phyloP scores from a whole-genome alignment of 1,140 invertebrate species.

The Zaprionus vittiger region DNA sequence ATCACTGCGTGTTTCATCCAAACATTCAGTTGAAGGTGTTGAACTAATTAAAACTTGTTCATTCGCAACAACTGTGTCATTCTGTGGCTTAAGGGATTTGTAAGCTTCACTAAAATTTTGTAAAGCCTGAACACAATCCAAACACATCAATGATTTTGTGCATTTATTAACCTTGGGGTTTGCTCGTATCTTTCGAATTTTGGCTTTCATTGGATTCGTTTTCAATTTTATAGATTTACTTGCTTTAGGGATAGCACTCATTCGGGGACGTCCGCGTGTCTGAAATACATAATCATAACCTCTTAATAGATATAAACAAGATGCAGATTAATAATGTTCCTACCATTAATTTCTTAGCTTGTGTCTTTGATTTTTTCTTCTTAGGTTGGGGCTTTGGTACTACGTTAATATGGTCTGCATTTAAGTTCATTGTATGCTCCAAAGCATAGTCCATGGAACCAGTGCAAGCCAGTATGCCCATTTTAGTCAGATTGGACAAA shows the following conservation, averaged over 20 bases:
- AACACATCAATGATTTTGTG: not conserved
- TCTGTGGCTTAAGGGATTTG: not conserved
- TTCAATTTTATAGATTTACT: not conserved
- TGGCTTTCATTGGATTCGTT: not conserved
- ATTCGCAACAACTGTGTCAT: not conserved
- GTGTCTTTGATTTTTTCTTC: not conserved
- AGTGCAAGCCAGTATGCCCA: constrained; percentile 21
- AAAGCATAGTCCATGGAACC: constrained; percentile 17
- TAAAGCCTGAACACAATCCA: not conserved
- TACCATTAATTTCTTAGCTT: not conserved
- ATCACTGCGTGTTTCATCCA: no score
- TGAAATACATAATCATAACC: not conserved
- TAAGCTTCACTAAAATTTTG: not conserved
- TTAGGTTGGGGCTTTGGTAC: not conserved
- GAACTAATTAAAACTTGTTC: not conserved
- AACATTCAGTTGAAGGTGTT: not conserved
- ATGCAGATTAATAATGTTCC: not conserved
- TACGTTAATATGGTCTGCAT: not conserved
- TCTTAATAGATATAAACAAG: not conserved
- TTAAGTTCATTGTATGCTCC: not conserved
- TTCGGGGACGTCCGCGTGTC: not conserved
- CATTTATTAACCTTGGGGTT: not conserved
- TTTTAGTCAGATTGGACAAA: constrained; percentile 31
- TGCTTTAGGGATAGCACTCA: not conserved
- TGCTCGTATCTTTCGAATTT: not conserved